phyloP scores from a whole-genome alignment of 2,113 vertebrate genomes.

The Cacatua alba region DNA sequence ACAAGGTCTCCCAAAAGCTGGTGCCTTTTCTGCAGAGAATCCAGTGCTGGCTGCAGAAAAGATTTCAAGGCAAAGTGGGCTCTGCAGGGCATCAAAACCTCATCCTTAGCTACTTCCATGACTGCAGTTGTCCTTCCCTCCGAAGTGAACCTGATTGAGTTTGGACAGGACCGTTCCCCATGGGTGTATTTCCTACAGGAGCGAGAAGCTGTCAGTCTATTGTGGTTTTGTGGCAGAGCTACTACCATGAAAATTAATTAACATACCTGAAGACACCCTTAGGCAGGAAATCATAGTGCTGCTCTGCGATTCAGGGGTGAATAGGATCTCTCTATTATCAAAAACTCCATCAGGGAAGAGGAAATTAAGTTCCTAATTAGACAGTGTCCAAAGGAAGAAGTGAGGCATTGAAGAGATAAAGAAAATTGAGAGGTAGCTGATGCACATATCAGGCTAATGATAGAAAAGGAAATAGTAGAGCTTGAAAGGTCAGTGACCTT shows the following conservation, averaged over 20 bases:
- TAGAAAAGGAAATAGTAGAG: slow-evolving; percentile 87
- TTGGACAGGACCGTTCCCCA: neutral
- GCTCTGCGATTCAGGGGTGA: slow-evolving; percentile 71
- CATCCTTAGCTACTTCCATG: neutral
- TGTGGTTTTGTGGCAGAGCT: slow-evolving; percentile 34
- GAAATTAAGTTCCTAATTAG: slow-evolving; percentile 94
- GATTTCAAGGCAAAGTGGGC: neutral
- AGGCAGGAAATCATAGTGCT: slow-evolving; percentile 65
- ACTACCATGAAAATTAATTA: slow-evolving; percentile 55
- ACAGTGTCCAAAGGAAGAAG: slow-evolving; percentile 88
- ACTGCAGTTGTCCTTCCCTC: neutral
- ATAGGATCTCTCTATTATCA: slow-evolving; percentile 77
- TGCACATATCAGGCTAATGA: slow-evolving; percentile 85
- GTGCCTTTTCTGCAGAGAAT: neutral
- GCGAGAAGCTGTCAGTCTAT: neutral
- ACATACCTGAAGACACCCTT: slow-evolving; percentile 63
- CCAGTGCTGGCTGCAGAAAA: neutral
- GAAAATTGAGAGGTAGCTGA: slow-evolving; percentile 78
- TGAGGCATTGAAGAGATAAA: slow-evolving; percentile 81
- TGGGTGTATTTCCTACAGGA: neutral
- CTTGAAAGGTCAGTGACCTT: slow-evolving; percentile 87
- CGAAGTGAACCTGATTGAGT: neutral
- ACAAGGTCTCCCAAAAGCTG: neutral
- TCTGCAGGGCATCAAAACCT: neutral
- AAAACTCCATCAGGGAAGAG: slow-evolving; percentile 85